Conservation (phyloP, 30 jellyfish, hydroid and myxozoan species). For the Aurelia coerulea region DNA sequence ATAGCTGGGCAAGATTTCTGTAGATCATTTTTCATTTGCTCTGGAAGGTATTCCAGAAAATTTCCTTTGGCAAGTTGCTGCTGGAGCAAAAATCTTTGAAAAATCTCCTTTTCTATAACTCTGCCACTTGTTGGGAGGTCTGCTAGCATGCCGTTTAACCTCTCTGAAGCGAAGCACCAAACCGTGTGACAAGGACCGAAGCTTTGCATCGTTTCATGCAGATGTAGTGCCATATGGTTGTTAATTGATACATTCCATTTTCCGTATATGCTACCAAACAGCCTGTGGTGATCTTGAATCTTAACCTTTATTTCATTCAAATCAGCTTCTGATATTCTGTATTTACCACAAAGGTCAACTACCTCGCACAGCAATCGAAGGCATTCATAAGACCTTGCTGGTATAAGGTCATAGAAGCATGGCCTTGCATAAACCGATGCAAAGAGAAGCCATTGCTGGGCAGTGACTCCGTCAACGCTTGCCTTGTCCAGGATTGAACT, state of each 20-base stretch:
- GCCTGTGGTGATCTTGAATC: background rate
- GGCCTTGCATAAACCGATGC: constrained; percentile 5
- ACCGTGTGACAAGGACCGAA: background rate
- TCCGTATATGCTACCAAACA: background rate
- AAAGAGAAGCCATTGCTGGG: constrained; percentile 1
- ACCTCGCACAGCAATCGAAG: background rate
- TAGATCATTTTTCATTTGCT: background rate
- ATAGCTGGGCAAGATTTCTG: background rate
- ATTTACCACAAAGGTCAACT: background rate
- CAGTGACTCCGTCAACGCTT: background rate
- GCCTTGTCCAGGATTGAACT: background rate
- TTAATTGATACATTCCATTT: background rate
- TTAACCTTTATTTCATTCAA: background rate
- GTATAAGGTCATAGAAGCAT: background rate
- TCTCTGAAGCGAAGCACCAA: constrained; percentile 1
- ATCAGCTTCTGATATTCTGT: background rate
- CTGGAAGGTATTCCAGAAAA: background rate
- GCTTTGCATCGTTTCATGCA: background rate
- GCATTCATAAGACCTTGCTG: background rate
- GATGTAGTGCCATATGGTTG: background rate
- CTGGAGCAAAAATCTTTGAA: background rate
- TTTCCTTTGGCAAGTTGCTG: background rate
- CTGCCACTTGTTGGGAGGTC: background rate
- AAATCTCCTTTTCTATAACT: background rate
- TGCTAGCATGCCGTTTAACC: background rate